phyloP scores from a whole-genome alignment of 2,797 vertebrate species.

The Lycodopsis pacificus region DNA sequence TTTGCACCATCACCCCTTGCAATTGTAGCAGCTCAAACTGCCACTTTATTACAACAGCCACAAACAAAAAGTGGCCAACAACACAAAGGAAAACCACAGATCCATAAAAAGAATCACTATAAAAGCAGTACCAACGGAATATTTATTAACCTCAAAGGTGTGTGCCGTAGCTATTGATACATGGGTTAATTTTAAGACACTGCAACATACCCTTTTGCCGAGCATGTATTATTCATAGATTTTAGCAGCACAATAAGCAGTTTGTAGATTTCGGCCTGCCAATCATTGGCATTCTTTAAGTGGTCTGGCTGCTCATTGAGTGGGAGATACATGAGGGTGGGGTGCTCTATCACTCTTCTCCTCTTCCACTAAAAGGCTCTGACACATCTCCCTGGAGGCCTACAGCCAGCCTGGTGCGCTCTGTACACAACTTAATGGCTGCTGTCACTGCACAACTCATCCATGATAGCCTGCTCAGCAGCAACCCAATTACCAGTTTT shows the following conservation, averaged over 20 bases:
- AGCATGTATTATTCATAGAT: slow-evolving; percentile 78
- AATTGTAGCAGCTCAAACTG: slow-evolving; percentile 22
- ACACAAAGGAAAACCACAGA: slow-evolving; percentile 62
- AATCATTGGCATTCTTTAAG: slow-evolving; percentile 77
- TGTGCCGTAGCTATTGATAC: slow-evolving; percentile 65
- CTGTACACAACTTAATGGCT: slow-evolving; percentile 81
- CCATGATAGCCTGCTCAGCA: slow-evolving; percentile 70
- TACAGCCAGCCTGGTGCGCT: slow-evolving; percentile 72
- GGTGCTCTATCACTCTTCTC: slow-evolving; percentile 76
- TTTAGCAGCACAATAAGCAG: slow-evolving; percentile 78
- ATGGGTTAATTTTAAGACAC: slow-evolving; percentile 63
- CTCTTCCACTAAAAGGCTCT: slow-evolving; percentile 81
- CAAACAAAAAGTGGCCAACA: slow-evolving; percentile 56
- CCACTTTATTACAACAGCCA: slow-evolving; percentile 53
- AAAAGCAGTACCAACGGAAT: slow-evolving; percentile 55
- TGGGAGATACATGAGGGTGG: slow-evolving; percentile 74
- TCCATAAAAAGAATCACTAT: slow-evolving; percentile 59
- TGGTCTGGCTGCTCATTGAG: slow-evolving; percentile 71
- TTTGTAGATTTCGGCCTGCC: slow-evolving; percentile 76
- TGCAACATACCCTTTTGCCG: slow-evolving; percentile 58
- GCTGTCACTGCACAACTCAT: slow-evolving; percentile 80
- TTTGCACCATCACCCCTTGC: slow-evolving; percentile 27
- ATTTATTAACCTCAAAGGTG: slow-evolving; percentile 66
- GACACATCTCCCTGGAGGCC: slow-evolving; percentile 81
- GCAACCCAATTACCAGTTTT: slow-evolving; percentile 75